phyloP scores from a whole-genome alignment of 64 coral and sea anemone species.

The Acropora yongei region DNA sequence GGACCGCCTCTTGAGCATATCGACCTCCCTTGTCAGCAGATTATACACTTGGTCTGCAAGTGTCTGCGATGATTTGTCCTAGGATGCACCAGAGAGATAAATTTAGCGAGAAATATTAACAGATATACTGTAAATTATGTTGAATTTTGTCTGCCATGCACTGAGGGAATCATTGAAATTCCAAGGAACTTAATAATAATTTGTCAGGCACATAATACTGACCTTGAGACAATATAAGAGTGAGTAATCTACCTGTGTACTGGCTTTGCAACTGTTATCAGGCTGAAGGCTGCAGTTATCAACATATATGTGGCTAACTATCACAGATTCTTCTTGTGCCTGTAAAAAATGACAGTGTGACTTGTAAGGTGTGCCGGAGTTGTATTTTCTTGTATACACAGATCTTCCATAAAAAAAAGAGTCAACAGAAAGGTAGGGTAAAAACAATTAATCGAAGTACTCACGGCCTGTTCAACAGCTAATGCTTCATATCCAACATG shows the following conservation, averaged over 20 bases:
- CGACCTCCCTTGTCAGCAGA: constrained; percentile 12
- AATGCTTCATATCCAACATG: not conserved
- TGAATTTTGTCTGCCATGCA: not conserved
- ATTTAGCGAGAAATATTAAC: not conserved
- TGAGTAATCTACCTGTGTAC: not conserved
- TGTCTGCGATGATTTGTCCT: not conserved
- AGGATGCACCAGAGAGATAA: not conserved
- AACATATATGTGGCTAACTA: not conserved
- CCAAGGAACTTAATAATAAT: not conserved
- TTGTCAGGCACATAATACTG: not conserved
- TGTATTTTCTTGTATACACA: not conserved
- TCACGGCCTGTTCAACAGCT: not conserved
- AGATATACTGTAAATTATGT: not conserved
- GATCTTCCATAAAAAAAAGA: not conserved
- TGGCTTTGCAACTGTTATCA: not conserved
- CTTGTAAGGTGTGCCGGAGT: not conserved
- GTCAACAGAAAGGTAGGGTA: not conserved
- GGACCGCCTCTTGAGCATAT: not conserved
- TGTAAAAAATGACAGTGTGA: not conserved
- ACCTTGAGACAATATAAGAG: not conserved
- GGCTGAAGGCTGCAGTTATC: not conserved
- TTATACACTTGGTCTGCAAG: not conserved
- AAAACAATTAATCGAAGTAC: not conserved
- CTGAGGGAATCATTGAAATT: not conserved
- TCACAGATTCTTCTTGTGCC: not conserved